Conservation (phyloP, 2,113 vertebrate genomes). For the Mustelus asterias region DNA sequence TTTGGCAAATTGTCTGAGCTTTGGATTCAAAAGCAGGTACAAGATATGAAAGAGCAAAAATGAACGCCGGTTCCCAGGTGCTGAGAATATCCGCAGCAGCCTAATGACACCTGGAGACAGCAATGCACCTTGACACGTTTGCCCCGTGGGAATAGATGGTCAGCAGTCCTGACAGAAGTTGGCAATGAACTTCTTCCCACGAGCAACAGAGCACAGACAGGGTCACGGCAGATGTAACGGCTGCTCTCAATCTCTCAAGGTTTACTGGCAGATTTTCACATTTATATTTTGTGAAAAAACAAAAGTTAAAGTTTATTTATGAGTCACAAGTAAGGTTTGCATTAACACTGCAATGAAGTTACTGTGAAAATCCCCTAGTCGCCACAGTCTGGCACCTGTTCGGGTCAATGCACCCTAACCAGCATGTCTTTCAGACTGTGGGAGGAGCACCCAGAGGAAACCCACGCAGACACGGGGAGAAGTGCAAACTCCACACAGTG, state of each 20-base stretch:
- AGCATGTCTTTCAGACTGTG: no score
- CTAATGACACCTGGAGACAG: background rate
- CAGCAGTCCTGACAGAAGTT: background rate
- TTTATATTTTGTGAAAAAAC: background rate
- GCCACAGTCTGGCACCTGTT: no score
- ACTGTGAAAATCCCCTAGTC: no score
- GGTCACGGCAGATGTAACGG: background rate
- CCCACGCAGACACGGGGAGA: no score
- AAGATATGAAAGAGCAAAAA: background rate
- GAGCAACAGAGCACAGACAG: background rate
- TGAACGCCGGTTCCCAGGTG: background rate
- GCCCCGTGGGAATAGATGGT: background rate
- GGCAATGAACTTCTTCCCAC: background rate
- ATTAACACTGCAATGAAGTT: no score
- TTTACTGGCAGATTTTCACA: background rate
- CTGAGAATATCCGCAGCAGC: background rate
- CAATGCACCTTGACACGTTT: background rate
- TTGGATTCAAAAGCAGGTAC: background rate
- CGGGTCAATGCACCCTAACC: no score
- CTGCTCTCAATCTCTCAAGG: background rate
- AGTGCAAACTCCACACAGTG: no score
- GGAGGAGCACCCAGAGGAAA: no score
- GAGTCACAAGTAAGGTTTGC: no score
- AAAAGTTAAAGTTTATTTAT: no score
- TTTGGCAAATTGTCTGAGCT: background rate